A percentile compares a stretch with the other conserved stretches of the same genome.
Evolutionary conservation across 2,113 vertebrate species (phyloP).

Genomic region (Otus sunia): DNA sequence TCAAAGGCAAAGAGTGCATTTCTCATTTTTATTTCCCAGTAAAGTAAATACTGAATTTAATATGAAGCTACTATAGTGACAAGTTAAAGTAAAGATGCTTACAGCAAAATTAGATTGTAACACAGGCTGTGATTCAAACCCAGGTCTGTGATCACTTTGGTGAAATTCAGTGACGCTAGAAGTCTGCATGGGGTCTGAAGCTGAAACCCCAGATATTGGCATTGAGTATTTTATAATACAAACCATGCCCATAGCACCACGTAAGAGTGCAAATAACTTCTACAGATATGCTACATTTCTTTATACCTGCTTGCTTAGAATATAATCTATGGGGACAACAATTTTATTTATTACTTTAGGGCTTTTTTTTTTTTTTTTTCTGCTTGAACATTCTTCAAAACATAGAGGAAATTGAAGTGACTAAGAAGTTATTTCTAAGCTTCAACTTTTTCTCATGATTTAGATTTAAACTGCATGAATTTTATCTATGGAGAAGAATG

Average conservation of each 20-base stretch:
- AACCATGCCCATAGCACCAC: background rate
- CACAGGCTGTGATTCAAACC: background rate
- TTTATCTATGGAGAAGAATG: background rate
- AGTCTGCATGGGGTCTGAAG: background rate
- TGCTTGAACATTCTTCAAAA: background rate
- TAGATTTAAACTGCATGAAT: background rate
- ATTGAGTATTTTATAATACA: background rate
- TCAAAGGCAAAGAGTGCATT: background rate
- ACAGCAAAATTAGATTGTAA: background rate
- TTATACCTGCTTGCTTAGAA: background rate
- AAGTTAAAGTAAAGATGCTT: background rate
- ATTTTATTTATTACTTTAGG: background rate
- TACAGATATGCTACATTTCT: background rate
- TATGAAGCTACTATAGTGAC: background rate
- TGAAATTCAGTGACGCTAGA: background rate
- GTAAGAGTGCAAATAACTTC: background rate
- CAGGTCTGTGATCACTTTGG: background rate
- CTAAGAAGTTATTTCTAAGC: background rate
- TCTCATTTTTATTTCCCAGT: background rate
- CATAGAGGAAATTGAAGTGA: background rate
- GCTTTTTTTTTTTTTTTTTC: background rate
- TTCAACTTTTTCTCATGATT: background rate
- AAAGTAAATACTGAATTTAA: conserved; percentile 8
- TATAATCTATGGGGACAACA: background rate
- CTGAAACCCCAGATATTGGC: background rate